Evolutionary conservation across 2,888 invertebrate species (phyloP).

Genomic region (Drosophila anomelani): DNA sequence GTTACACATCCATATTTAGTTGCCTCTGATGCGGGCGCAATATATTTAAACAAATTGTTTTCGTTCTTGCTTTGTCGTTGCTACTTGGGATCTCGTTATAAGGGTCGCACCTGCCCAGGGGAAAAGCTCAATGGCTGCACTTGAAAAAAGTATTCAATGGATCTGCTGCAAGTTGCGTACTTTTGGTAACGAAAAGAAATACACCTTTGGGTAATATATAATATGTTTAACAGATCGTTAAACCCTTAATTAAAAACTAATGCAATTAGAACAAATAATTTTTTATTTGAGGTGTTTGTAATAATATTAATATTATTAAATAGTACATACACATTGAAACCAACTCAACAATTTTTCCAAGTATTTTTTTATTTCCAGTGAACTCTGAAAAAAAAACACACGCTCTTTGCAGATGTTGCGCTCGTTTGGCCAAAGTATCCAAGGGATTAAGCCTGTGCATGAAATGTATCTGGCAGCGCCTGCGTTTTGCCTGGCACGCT

Average conservation of each 20-base stretch:
- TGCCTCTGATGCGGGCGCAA: constrained; percentile 69
- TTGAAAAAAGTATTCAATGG: not conserved
- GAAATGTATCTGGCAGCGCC: constrained; percentile 48
- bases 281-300: not conserved
- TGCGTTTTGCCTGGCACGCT: constrained; percentile 62
- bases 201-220: no score
- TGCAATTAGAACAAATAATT: not conserved
- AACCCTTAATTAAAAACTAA: not conserved
- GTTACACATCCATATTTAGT: constrained; percentile 46
- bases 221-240: no score
- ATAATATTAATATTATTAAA: not conserved
- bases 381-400: constrained; percentile 9
- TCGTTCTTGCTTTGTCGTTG: constrained; percentile 36
- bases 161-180: not conserved
- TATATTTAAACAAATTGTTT: constrained; percentile 74
- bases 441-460: constrained; percentile 59
- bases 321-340: not conserved
- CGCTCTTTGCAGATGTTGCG: constrained; percentile 35
- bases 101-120: constrained; percentile 63
- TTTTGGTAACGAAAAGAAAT: not conserved
- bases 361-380: constrained; percentile 5
- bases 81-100: constrained; percentile 56
- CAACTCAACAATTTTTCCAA: no score
- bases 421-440: constrained; percentile 47
- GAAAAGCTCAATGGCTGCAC: constrained; percentile 14